These are phyloP conservation scores for Diorhabda sublineata DNA, from an alignment of 1,140 invertebrate species.

Conservation along the genomic window DNA sequence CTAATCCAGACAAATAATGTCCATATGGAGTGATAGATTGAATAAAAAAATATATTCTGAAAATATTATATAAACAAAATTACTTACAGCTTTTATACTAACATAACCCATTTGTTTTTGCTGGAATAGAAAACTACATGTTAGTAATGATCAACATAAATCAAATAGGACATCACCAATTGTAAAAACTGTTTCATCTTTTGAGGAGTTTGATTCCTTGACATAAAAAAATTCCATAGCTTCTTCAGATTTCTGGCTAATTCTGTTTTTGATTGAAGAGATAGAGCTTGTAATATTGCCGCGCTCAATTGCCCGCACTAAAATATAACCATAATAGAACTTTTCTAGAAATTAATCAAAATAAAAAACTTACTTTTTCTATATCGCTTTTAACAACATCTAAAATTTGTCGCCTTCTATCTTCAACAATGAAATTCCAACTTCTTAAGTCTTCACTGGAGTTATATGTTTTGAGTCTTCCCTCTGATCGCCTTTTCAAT, in stretches of 20 bases:
- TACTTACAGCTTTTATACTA: background rate
- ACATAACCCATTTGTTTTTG: background rate
- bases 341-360: too few relatives aligned
- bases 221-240: background rate
- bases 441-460: slow-evolving; percentile 35
- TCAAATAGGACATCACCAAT: background rate
- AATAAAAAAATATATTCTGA: too few relatives aligned
- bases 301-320: background rate
- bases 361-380: slow-evolving; percentile 10
- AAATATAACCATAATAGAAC: background rate
- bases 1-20: too few relatives aligned
- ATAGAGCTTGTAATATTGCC: background rate
- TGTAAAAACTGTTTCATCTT: background rate
- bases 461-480: slow-evolving; percentile 35
- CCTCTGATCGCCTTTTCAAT: slow-evolving; percentile 33
- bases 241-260: background rate
- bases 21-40: too few relatives aligned
- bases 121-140: background rate
- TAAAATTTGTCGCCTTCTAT: slow-evolving; percentile 39
- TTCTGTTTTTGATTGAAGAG: background rate
- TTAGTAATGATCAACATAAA: too few relatives aligned
- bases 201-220: background rate
- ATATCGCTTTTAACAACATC: slow-evolving; percentile 31
- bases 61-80: too few relatives aligned
- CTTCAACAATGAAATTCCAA: slow-evolving; percentile 32